Evolutionary conservation across 2,113 vertebrate genomes (phyloP).

Genomic region (Lagopus muta): DNA sequence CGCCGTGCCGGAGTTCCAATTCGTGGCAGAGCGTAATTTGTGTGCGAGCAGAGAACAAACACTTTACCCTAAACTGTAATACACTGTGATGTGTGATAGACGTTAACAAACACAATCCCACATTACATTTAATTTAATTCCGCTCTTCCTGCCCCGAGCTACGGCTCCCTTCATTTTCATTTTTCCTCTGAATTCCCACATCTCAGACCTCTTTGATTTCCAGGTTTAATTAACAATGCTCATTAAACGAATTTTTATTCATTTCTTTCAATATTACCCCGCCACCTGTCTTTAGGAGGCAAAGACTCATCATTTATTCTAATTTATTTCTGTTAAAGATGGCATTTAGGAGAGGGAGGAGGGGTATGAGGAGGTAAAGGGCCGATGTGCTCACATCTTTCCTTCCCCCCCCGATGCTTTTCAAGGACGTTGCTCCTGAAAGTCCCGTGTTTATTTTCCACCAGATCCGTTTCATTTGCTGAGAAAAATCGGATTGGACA

Average conservation of each 20-base stretch:
- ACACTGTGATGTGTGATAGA: constrained; percentile 36
- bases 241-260: constrained; percentile 80
- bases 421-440: constrained; percentile 8
- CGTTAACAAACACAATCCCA: constrained; percentile 66
- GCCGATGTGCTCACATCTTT: constrained; percentile 5
- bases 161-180: constrained; percentile 78
- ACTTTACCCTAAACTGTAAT: constrained; percentile 13
- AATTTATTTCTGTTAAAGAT: constrained; percentile 73
- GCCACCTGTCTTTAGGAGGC: constrained; percentile 77
- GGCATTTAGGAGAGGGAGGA: constrained; percentile 55
- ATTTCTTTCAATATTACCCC: constrained; percentile 77
- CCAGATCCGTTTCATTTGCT: constrained; percentile 59
- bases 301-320: constrained; percentile 71
- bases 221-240: constrained; percentile 83
- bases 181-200: constrained; percentile 78
- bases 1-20: background rate
- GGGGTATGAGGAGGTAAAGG: background rate
- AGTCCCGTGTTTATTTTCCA: constrained; percentile 58
- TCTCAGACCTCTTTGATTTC: constrained; percentile 79
- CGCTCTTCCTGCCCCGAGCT: constrained; percentile 72
- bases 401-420: background rate
- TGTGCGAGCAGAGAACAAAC: background rate
- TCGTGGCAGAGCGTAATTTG: background rate
- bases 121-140: constrained; percentile 75
- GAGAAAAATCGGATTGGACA: constrained; percentile 68